Evolutionary conservation across 2,888 invertebrate genomes (phyloP).

Genomic region (Mesochorus sp.): DNA sequence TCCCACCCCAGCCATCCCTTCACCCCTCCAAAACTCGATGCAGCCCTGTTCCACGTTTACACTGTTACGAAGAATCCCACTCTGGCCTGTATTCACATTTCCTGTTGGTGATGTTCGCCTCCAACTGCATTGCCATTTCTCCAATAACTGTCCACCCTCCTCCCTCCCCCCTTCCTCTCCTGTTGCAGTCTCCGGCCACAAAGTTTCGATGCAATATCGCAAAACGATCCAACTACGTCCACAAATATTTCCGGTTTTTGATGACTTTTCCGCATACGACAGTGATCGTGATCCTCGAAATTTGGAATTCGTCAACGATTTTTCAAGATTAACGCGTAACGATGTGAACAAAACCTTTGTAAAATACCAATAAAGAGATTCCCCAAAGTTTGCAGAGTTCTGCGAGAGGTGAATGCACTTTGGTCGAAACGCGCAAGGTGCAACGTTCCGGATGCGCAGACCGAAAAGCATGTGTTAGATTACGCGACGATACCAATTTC

Average conservation of each 20-base stretch:
- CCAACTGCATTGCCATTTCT: constrained; percentile 50
- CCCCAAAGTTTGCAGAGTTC: no score
- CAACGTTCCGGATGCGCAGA: no score
- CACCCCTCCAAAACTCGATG: constrained; percentile 24
- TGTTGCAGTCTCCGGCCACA: constrained; percentile 10
- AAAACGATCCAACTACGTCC: constrained; percentile 53
- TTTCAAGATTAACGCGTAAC: no score
- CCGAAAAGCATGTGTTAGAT: no score
- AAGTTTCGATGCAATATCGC: constrained; percentile 45
- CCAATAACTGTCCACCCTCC: constrained; percentile 51
- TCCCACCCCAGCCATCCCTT: constrained; percentile 33
- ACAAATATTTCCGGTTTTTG: constrained; percentile 37
- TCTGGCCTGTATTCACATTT: background rate
- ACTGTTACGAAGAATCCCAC: constrained; percentile 17
- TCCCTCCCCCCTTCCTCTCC: background rate
- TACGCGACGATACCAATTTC: no score
- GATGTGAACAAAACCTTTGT: no score
- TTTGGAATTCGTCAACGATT: no score
- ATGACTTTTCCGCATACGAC: no score
- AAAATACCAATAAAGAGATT: no score
- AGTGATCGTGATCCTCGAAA: no score
- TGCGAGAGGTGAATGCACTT: no score
- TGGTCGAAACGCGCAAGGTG: no score
- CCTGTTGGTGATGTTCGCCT: constrained; percentile 23
- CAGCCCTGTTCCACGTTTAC: constrained; percentile 15